Conservation (phyloP, 2,888 invertebrate genomes). For the Drosophila suboccidentalis region DNA sequence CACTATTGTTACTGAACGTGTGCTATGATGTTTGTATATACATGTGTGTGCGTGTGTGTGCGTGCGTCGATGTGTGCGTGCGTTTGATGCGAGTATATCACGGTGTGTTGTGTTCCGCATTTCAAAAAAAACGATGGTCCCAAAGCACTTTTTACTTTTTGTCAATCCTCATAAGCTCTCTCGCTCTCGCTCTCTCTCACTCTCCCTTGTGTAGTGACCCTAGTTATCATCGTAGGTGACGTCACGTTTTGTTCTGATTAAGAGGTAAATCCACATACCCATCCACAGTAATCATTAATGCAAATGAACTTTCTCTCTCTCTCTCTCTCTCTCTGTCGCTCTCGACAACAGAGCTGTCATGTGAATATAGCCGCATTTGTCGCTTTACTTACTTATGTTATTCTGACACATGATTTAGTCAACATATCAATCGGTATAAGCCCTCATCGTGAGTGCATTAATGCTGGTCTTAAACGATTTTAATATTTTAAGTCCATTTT, state of each 20-base stretch:
- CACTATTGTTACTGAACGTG: constrained; percentile 66
- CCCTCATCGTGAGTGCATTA: neutral
- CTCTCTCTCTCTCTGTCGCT: too few species aligned
- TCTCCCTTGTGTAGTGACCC: constrained; percentile 4
- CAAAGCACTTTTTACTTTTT: constrained; percentile 28
- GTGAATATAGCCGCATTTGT: constrained; percentile 30
- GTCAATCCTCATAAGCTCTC: constrained; percentile 22
- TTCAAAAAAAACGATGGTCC: constrained; percentile 23
- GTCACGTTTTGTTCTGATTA: constrained; percentile 9
- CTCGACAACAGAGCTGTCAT: constrained; percentile 5
- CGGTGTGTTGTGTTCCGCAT: constrained; percentile 23
- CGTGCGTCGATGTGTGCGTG: neutral
- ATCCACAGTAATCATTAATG: constrained; percentile 33
- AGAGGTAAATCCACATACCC: constrained; percentile 4
- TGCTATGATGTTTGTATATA: constrained; percentile 22
- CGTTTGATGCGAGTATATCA: constrained; percentile 15
- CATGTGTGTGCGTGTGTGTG: constrained; percentile 22
- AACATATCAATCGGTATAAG: neutral
- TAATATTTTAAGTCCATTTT: too few species aligned
- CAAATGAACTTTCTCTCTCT: constrained; percentile 15
- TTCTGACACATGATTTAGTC: constrained; percentile 7
- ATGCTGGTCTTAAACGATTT: neutral
- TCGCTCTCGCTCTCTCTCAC: neutral
- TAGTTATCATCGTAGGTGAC: constrained; percentile 16
- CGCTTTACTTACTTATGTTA: constrained; percentile 21